Evolutionary conservation across 2,888 invertebrate genomes (phyloP).

Genomic region (Hypsopygia costalis): DNA sequence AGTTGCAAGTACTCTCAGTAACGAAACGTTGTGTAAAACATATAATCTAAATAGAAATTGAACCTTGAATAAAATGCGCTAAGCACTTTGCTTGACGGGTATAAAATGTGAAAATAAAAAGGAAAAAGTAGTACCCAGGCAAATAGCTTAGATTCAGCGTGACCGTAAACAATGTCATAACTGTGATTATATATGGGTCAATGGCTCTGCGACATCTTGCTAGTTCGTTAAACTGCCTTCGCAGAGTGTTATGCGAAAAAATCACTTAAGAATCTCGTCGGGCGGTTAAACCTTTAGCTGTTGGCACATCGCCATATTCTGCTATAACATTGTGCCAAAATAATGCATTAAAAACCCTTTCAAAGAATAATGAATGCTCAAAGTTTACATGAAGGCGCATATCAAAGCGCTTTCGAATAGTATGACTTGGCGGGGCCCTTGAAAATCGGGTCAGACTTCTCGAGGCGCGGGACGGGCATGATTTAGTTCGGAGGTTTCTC

Average conservation of each 20-base stretch:
- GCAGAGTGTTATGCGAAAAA: slow-evolving; percentile 57
- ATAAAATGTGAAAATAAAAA: slow-evolving; percentile 28
- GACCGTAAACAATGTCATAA: slow-evolving; percentile 58
- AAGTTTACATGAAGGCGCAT: slow-evolving; percentile 47
- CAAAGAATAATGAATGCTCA: slow-evolving; percentile 52
- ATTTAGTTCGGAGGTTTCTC: slow-evolving; percentile 64
- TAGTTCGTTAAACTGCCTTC: slow-evolving; percentile 65
- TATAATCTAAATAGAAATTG: background rate
- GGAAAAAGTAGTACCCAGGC: slow-evolving; percentile 28
- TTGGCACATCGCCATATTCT: slow-evolving; percentile 60
- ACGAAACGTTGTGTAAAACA: too few species aligned
- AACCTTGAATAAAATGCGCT: too few species aligned
- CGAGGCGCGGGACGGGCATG: slow-evolving; percentile 43
- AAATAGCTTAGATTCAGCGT: slow-evolving; percentile 45
- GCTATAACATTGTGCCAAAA: slow-evolving; percentile 67
- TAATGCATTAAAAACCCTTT: slow-evolving; percentile 72
- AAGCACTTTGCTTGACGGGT: too few species aligned
- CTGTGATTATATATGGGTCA: slow-evolving; percentile 65
- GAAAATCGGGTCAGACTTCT: slow-evolving; percentile 60
- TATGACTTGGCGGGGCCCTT: slow-evolving; percentile 36
- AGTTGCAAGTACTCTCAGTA: too few species aligned
- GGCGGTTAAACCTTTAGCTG: slow-evolving; percentile 63
- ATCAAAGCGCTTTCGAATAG: slow-evolving; percentile 40
- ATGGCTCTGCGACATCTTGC: slow-evolving; percentile 64
- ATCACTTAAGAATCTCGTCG: slow-evolving; percentile 68